These are phyloP conservation scores for Uloborus plumipes DNA, from an alignment of 2,888 invertebrate species.

Conservation along the genomic window DNA sequence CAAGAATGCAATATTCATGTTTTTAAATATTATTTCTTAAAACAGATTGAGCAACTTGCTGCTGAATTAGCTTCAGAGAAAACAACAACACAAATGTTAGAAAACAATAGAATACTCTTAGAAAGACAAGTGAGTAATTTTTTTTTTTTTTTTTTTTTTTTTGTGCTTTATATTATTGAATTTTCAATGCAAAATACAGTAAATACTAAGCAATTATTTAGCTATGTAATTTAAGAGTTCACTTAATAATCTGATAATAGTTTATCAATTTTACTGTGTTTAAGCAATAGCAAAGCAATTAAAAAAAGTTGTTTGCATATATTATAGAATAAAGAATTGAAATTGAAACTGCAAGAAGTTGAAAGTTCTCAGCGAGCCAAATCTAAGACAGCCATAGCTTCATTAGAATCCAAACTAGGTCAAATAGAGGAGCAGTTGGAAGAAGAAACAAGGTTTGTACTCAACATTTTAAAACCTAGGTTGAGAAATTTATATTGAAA, in stretches of 20 bases:
- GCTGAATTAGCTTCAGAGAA: conserved; percentile 82
- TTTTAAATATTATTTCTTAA: conserved; percentile 1
- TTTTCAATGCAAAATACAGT: not conserved
- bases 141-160: no score
- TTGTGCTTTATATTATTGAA: no score
- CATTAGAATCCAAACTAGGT: conserved; percentile 92
- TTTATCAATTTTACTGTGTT: no score
- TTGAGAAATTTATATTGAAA: no score
- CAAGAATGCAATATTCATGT: no score
- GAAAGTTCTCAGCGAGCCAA: conserved; percentile 94
- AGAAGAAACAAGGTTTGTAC: conserved; percentile 83
- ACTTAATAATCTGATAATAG: no score
- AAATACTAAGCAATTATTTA: not conserved
- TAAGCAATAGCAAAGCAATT: no score
- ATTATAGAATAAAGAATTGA: conserved; percentile 74
- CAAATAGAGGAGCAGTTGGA: conserved; percentile 97
- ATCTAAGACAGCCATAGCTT: conserved; percentile 92
- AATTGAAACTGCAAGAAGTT: conserved; percentile 88
- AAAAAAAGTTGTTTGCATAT: not conserved
- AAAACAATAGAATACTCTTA: conserved; percentile 87
- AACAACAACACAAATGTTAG: conserved; percentile 90
- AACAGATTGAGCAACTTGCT: conserved; percentile 83
- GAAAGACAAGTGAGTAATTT: conserved; percentile 80
- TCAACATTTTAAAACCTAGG: not conserved
- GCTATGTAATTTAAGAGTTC: not conserved